Conservation (phyloP, 2,888 invertebrate genomes). For the Metacarcinus magister region DNA sequence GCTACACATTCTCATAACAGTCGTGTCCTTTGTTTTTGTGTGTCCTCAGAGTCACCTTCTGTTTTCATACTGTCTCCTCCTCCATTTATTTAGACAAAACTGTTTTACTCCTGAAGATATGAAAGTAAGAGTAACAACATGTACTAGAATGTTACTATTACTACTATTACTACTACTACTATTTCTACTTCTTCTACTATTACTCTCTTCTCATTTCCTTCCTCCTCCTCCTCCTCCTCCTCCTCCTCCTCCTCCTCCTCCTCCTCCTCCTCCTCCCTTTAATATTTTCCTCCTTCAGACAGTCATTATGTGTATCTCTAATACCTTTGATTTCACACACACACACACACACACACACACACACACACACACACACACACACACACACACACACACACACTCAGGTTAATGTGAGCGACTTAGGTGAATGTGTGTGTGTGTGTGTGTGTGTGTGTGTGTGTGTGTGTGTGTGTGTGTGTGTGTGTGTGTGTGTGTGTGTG, state of each 20-base stretch:
- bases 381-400: too few relatives aligned
- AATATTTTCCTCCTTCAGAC: neutral
- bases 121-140: neutral
- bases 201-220: neutral
- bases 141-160: neutral
- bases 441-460: too few relatives aligned
- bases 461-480: neutral
- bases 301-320: neutral
- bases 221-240: neutral
- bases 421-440: too few relatives aligned
- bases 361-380: too few relatives aligned
- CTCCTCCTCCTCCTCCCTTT: neutral
- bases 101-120: neutral
- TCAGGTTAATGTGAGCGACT: too few relatives aligned
- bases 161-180: neutral
- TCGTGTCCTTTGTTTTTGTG: too few relatives aligned
- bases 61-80: too few relatives aligned
- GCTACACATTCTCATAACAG: neutral
- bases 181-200: too few relatives aligned
- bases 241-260: neutral
- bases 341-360: neutral
- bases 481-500: conserved; percentile 26
- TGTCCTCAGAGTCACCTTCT: too few relatives aligned
- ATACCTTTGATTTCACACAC: neutral
- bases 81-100: too few relatives aligned